These are phyloP conservation scores for Tethya wilhelma DNA, from an alignment of 37 sponge, comb jelly and placozoan genomes.

Conservation along the genomic window DNA sequence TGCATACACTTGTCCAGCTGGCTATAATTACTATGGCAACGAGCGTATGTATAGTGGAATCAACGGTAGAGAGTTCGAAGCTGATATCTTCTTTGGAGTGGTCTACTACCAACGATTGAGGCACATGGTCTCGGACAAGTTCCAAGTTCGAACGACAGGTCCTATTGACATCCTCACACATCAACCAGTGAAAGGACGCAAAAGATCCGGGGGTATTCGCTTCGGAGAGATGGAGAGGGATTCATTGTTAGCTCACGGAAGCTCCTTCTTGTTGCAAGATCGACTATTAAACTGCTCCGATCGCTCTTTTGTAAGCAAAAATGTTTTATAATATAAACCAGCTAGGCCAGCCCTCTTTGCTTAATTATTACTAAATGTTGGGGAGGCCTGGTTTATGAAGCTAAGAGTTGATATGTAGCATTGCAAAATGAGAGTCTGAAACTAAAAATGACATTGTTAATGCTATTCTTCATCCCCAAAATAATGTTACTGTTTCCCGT, in stretches of 20 bases:
- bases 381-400: too few species aligned
- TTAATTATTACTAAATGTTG: too few species aligned
- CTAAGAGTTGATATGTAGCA: too few species aligned
- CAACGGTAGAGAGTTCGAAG: conserved; percentile 92
- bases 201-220: conserved; percentile 86
- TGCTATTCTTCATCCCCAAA: too few species aligned
- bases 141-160: conserved; percentile 98
- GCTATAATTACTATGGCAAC: conserved; percentile 96
- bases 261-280: conserved; percentile 93
- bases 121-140: conserved; percentile 99
- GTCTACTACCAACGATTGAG: conserved; percentile 97
- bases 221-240: conserved; percentile 97
- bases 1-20: conserved; percentile 60
- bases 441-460: too few species aligned
- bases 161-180: conserved; percentile 94
- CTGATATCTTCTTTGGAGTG: conserved; percentile 93
- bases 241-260: conserved; percentile 92
- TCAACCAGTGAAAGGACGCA: conserved; percentile 92
- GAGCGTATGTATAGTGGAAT: conserved; percentile 96
- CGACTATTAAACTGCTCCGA: conserved; percentile 97
- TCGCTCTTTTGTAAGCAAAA: conserved; percentile 69
- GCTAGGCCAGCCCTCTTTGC: too few species aligned
- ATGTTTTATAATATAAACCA: too few species aligned
- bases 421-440: too few species aligned
- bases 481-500: background rate